Base-by-base conservation (phyloP, 2,888 invertebrate species). In the Synanthedon andrenaeformis region DNA sequence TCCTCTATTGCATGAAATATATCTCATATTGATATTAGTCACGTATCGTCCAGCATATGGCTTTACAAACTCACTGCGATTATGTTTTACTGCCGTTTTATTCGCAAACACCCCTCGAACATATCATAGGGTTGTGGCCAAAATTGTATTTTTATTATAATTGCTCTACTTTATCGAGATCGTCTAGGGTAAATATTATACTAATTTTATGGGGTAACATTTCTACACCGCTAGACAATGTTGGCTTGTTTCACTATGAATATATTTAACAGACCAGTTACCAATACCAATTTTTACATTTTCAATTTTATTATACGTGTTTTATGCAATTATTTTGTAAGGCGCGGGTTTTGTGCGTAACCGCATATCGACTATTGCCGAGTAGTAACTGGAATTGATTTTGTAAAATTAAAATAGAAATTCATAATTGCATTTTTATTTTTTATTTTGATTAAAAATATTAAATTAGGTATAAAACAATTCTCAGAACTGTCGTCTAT, bases 81-180 rank as follows among this genome's bases (percentile, higher is more conserved):
- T 74, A 76, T 65, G 67, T 74, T 79, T 75, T 76, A 79, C 70
- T 67, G 69, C 68, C 67, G 72, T 68, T 79, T 82, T 83, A 83
- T 84, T 85, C 67, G 85, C 86, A 67, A 82, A 73, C 79, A 76
- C 80, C 82, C 83, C 74, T 76, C 71, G 56, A 56, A 64, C 67
- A 65, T 73, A 66, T 66, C 64, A 59, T 67, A 74, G 85, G 84
- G 86, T 79, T 83, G 84, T 69, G 80, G 82, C 82, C 77, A 73
- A 83, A 85, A 86, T 84, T 85, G 83, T 86, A 85, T 86, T 86
- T 86, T 86, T 86, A 87, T 86, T 84, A 79, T 86, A 86, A 87
- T 83, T 74, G 81, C 78, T 72, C 66, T 69, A 70, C 75, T 81
- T 79, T 77, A 81, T 82, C 72, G 76, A 77, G 75, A 76, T 65